Conservation (phyloP, 1,140 invertebrate genomes). For the Protaetia brevitarsis region DNA sequence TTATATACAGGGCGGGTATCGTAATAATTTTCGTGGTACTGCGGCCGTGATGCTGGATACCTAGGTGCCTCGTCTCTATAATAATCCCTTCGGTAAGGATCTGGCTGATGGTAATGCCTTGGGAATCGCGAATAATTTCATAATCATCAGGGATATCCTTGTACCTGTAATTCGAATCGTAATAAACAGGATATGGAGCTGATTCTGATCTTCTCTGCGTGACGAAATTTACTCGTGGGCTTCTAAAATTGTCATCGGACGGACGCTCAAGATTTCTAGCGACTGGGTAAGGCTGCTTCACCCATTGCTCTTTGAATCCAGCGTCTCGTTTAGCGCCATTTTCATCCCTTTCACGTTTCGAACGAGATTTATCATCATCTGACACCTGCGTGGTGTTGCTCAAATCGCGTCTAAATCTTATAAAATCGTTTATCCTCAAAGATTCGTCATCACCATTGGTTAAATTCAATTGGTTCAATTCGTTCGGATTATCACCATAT, state of each 20-base stretch:
- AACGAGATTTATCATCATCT: not conserved
- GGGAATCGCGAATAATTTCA: constrained; percentile 3
- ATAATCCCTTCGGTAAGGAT: constrained; percentile 10
- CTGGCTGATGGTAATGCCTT: not conserved
- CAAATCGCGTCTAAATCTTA: constrained; percentile 35
- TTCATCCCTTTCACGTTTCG: constrained; percentile 24
- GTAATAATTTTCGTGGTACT: constrained; percentile 1
- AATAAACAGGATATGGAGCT: constrained; percentile 26
- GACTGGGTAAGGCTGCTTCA: constrained; percentile 41
- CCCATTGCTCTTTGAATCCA: constrained; percentile 39
- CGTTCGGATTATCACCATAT: constrained; percentile 18
- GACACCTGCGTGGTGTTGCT: not conserved
- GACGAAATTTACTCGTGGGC: constrained; percentile 42
- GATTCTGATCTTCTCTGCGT: constrained; percentile 37
- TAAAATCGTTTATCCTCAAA: constrained; percentile 42
- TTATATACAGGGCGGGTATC: constrained; percentile 21
- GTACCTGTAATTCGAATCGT: constrained; percentile 19
- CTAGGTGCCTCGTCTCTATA: constrained; percentile 21
- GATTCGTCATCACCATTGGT: constrained; percentile 23
- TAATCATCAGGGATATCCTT: not conserved
- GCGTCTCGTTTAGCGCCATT: constrained; percentile 31
- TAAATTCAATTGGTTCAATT: not conserved
- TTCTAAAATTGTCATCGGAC: constrained; percentile 29
- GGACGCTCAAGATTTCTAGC: not conserved
- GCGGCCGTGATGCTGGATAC: not conserved